Evolutionary conservation across 1,140 invertebrate species (phyloP), one percentile per base, ranked within the genome.

Genomic region (Helicoverpa zea): DNA sequence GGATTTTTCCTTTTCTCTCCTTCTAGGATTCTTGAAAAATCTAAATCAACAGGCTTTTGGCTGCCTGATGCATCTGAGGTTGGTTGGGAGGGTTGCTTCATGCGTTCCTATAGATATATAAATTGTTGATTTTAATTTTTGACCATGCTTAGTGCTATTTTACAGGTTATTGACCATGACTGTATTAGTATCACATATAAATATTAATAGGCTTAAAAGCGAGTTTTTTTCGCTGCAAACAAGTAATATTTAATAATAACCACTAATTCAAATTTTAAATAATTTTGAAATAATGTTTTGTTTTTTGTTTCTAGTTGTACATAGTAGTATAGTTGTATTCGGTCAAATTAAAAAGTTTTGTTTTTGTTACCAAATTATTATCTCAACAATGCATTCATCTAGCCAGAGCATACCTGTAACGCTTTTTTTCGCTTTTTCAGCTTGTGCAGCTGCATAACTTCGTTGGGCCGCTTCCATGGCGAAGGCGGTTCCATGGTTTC

Each of bases 1-100:
- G 97, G 97, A 94, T 98, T 98, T 92, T 97, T 97, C 59, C 97
- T 96, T 90, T 98, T 98, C 63, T 96, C 94, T 70, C 92, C 89
- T 84, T 93, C 91, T 18, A 95, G 81, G 51, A 95, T 86, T 83
- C 91, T 92, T 16, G 93, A 95, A 73, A 95, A 95, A 87, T 95
- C 90, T 82, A 94, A 84, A 74, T 94, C 87, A 66, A 84, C 81
- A 76, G 84, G 72, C 30, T 87, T 81, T 77, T 88, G 84, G 72
- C 64, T 84, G 81, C 84, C 84, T 68, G 78, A 74, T 83, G 90
- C 91, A 79, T 91, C 90, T 80, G 68, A 84, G 47, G 79, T 85
- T 73, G 91, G 85, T 73, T 90, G 86, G 4, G 80, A 79, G 13
- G 94, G 94, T 78, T 94, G 93, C 84, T 89, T 90, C 94, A 95